Base-by-base conservation (phyloP, 92 coral and sea anemone genomes). In the Zoanthus sansibaricus region DNA sequence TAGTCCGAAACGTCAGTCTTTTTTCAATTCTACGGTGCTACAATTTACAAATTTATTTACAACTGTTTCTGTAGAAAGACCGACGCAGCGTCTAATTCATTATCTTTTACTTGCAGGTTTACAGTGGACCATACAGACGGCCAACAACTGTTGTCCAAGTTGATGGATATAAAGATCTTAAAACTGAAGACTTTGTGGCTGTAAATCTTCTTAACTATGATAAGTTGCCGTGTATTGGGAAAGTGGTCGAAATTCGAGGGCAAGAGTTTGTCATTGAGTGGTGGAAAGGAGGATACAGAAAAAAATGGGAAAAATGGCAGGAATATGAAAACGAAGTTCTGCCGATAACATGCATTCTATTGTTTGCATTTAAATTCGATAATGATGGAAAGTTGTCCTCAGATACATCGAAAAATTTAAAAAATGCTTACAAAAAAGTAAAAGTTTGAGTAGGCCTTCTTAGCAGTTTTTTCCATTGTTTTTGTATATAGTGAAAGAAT, bases 61-160 rank as follows among this genome's bases (percentile, higher is more conserved):
- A n/a, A n/a, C n/a, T n/a, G n/a, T n/a, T n/a, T n/a, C n/a, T n/a
- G n/a, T n/a, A n/a, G n/a, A n/a, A n/a, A n/a, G n/a, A n/a, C n/a
- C n/a, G n/a, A n/a, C n/a, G n/a, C n/a, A n/a, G n/a, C n/a, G n/a
- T n/a, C n/a, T n/a, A n/a, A n/a, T n/a, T n/a, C n/a, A n/a, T 48
- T 10, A 6, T 72, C 21, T n/a, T 37, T 16, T 72, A 6, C 55
- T 9, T 66, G 17, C 82, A 83, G 3, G 87, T 83, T 55, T 83
- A 83, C 31, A 83, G 74, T 83, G 87, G 87, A 17, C 87, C 87
- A 47, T 83, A 83, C 56, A 68, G 82, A 21, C 69, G 18, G 54
- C 77, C 82, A 15, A 51, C 82, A 83, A 83, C 75, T 31, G 52
- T 83, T 71, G 51, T 71, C 0, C 74, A 83, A 37, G 71, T n/a